Conservation (phyloP, 53 echinoderm and acorn worm genomes). For the Holothuria scabra region DNA sequence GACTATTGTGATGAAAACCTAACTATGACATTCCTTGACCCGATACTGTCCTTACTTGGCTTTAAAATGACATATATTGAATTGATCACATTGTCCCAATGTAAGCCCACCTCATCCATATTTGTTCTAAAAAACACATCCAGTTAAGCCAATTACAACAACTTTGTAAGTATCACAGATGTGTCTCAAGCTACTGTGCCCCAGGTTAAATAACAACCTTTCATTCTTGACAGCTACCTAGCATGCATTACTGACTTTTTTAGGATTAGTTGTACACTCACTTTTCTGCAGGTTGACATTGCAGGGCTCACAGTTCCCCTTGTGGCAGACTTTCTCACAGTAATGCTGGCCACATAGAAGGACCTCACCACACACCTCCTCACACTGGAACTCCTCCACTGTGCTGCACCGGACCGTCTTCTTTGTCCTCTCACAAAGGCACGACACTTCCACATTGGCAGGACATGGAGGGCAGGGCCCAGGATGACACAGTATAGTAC, state of each 20-base stretch:
- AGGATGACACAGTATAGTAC: conserved; percentile 94
- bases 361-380: conserved; percentile 60
- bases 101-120: too few species aligned
- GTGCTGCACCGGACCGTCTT: conserved; percentile 86
- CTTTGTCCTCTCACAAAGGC: conserved; percentile 71
- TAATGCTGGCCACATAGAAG: conserved; percentile 79
- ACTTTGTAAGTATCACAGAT: too few species aligned
- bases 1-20: too few species aligned
- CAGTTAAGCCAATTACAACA: too few species aligned
- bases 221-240: too few species aligned
- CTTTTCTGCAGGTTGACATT: conserved; percentile 40
- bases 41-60: too few species aligned
- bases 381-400: conserved; percentile 73
- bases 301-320: conserved; percentile 71
- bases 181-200: too few species aligned
- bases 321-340: conserved; percentile 80
- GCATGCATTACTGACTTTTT: neutral
- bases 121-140: too few species aligned
- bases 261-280: neutral
- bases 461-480: conserved; percentile 97
- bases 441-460: conserved; percentile 70
- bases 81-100: too few species aligned
- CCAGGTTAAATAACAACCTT: too few species aligned
- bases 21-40: too few species aligned
- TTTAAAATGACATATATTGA: too few species aligned